Evolutionary conservation across 2,888 invertebrate genomes (phyloP), one percentile per base, ranked within the genome.

Genomic region (Busseola fusca): DNA sequence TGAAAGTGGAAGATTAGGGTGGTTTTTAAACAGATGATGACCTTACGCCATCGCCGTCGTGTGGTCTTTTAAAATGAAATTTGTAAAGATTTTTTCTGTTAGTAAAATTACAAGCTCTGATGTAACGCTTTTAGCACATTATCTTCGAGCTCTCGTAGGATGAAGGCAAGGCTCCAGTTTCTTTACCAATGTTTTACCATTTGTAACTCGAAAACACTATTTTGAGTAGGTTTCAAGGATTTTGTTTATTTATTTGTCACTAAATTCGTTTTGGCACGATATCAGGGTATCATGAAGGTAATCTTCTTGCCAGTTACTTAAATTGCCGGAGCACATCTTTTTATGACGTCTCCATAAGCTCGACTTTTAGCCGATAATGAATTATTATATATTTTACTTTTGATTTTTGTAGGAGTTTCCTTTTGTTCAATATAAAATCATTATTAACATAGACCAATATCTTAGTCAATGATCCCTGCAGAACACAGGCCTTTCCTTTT

Each of bases 231-330:
- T 50, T 18, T 60, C 59, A 78, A 78, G 78, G 54, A 64, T 64
- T 54, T 25, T 0, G 54, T 59, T 27, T 42, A 54, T 56, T 65
- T 68, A 64, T 62, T 68, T 79, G 34, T 50, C 42, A 40, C 40
- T 57, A n/a, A 37, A 72, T 78, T 27, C 27, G 60, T 73, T 40
- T 69, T 77, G 77, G 64, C 68, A 64, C 14, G 6, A 52, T 79
- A 74, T 57, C 80, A 74, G 57, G 48, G 59, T 37, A 45, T 52
- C 52, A 65, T 58, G 62, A 79, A 74, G 60, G 68, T 37, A 34
- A 48, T 74, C 14, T 37, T 18, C 10, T 3, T 37, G 54, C 6
- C 50, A 0, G 42, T 37, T 45, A 34, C 21, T 37, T 52, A 18
- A 5, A 6, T 34, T n/a, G 21, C 1, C 10, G 21, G 10, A 37